phyloP scores from a whole-genome alignment of 2,113 vertebrate genomes.

The Pelmatolapia mariae region DNA sequence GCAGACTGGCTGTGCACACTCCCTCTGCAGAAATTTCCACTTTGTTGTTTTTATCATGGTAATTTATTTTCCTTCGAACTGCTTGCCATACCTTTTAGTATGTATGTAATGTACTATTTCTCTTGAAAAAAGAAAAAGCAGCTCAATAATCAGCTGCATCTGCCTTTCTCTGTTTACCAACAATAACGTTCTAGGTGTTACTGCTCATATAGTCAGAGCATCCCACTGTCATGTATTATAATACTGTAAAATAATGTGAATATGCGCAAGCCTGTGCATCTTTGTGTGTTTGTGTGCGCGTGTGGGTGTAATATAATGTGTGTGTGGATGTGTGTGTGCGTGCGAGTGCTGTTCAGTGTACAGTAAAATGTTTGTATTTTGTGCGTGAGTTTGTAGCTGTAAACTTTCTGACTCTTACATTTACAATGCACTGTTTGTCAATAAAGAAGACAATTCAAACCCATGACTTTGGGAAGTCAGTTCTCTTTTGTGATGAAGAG shows the following conservation, averaged over 20 bases:
- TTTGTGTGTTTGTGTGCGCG: neutral
- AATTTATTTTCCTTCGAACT: constrained; percentile 9
- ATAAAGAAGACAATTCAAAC: constrained; percentile 66
- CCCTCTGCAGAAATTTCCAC: neutral
- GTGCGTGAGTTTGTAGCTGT: constrained; percentile 75
- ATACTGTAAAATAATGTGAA: constrained; percentile 53
- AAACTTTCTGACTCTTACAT: constrained; percentile 73
- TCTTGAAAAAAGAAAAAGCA: constrained; percentile 6
- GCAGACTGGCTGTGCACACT: neutral
- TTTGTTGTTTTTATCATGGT: neutral
- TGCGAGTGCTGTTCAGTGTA: constrained; percentile 57
- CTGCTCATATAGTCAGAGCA: constrained; percentile 35
- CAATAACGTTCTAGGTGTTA: constrained; percentile 38
- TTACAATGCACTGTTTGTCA: constrained; percentile 74
- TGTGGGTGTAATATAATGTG: neutral
- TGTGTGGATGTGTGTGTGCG: neutral
- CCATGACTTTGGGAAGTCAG: neutral
- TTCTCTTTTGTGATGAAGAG: neutral
- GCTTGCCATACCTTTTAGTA: constrained; percentile 27
- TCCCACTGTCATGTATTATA: constrained; percentile 50
- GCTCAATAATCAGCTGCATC: constrained; percentile 26
- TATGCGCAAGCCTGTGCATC: constrained; percentile 21
- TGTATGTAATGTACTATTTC: constrained; percentile 29
- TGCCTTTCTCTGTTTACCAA: constrained; percentile 52
- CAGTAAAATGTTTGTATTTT: constrained; percentile 72